These are phyloP conservation scores for Fabriciana adippe DNA, from an alignment of 2,888 invertebrate genomes.

Conservation along the genomic window DNA sequence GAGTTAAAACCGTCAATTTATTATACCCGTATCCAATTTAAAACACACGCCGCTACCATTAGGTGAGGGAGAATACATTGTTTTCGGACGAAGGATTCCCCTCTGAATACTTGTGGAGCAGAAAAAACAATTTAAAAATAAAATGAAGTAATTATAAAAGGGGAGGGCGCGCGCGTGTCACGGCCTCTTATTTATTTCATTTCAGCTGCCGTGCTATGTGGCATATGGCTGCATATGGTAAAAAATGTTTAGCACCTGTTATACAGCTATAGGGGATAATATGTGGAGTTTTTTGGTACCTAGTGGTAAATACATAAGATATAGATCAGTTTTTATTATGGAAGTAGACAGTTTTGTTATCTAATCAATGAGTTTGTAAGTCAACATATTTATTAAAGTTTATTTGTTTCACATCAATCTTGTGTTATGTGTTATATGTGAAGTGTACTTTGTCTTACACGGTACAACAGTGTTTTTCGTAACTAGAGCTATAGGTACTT, in stretches of 20 bases:
- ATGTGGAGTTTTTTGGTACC: background rate
- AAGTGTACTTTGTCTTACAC: no score
- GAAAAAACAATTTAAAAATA: slow-evolving; percentile 83
- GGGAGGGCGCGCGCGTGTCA: slow-evolving; percentile 77
- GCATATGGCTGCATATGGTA: slow-evolving; percentile 59
- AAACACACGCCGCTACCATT: slow-evolving; percentile 71
- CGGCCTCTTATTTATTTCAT: slow-evolving; percentile 73
- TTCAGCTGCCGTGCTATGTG: slow-evolving; percentile 73
- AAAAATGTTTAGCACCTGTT: slow-evolving; percentile 42
- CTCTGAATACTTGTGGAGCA: slow-evolving; percentile 68
- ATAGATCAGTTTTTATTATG: no score
- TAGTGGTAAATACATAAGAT: no score
- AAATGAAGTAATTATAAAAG: slow-evolving; percentile 81
- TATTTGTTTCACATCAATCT: no score
- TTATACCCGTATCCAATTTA: slow-evolving; percentile 82
- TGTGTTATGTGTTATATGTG: no score
- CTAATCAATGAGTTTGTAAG: no score
- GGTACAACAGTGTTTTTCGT: no score
- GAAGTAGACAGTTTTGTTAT: no score
- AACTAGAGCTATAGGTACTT: no score
- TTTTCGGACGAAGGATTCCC: slow-evolving; percentile 66
- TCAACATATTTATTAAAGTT: no score
- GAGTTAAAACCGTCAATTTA: slow-evolving; percentile 80
- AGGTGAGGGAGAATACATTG: slow-evolving; percentile 67
- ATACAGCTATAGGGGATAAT: slow-evolving; percentile 17